A percentile compares a stretch with the other conserved stretches of the same genome.
These are phyloP conservation scores for Coenonympha glycerion DNA, from an alignment of 2,888 invertebrate species.

Conservation along the genomic window DNA sequence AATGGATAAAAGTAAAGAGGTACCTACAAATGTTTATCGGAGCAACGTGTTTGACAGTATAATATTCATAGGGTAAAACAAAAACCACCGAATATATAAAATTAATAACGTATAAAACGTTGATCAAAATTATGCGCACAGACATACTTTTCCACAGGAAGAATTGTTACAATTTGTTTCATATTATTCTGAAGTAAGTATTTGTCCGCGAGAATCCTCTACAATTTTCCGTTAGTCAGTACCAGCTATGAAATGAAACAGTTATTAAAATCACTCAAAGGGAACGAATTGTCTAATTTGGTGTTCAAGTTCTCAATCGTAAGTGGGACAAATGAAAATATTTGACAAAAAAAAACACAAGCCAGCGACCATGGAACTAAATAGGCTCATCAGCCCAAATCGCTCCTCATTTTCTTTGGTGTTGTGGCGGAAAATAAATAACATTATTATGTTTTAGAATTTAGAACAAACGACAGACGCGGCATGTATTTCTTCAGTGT, in stretches of 20 bases:
- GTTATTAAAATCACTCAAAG: slow-evolving; percentile 4
- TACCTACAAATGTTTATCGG: too few relatives aligned
- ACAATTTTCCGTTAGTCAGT: background rate
- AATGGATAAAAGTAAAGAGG: too few relatives aligned
- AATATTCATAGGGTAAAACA: too few relatives aligned
- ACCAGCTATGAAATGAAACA: background rate
- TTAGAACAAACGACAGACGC: background rate
- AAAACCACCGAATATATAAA: too few relatives aligned
- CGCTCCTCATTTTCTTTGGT: slow-evolving; percentile 10
- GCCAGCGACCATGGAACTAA: background rate
- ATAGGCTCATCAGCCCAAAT: slow-evolving; percentile 10
- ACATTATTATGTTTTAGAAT: background rate
- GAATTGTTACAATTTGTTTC: too few relatives aligned
- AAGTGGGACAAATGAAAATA: slow-evolving; percentile 13
- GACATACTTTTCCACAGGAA: too few relatives aligned
- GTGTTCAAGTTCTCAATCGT: slow-evolving; percentile 1
- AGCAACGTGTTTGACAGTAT: too few relatives aligned
- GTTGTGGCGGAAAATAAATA: slow-evolving; percentile 14
- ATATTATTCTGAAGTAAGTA: too few relatives aligned
- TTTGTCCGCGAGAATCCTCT: background rate
- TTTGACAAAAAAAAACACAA: slow-evolving; percentile 8
- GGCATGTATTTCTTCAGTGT: too few relatives aligned
- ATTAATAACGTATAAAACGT: too few relatives aligned
- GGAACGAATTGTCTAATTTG: slow-evolving; percentile 11
- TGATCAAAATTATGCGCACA: too few relatives aligned